Evolutionary conservation across 1,140 invertebrate genomes (phyloP).

Genomic region (Lepidurus packardi): DNA sequence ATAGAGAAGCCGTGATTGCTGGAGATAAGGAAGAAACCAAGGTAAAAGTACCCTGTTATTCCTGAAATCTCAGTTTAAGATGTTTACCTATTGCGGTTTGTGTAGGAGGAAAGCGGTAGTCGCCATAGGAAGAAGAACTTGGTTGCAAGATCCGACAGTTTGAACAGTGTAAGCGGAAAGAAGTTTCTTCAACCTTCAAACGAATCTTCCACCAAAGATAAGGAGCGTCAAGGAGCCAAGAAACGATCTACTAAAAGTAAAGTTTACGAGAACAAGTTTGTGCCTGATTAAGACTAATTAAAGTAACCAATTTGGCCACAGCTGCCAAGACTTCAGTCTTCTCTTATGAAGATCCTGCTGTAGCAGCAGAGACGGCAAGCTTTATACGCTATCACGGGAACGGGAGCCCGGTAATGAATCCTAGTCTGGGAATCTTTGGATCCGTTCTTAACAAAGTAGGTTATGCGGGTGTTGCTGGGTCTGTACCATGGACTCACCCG

Average conservation of each 20-base stretch:
- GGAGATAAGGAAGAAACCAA: slow-evolving; percentile 53
- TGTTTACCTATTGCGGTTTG: neutral
- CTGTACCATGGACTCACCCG: slow-evolving; percentile 15
- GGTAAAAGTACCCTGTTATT: slow-evolving; percentile 39
- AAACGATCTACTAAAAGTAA: slow-evolving; percentile 59
- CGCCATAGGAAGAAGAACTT: slow-evolving; percentile 48
- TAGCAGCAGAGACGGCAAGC: slow-evolving; percentile 7
- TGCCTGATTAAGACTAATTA: slow-evolving; percentile 4
- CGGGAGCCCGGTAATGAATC: slow-evolving; percentile 47
- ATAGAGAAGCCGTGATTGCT: slow-evolving; percentile 25
- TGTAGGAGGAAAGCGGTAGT: slow-evolving; percentile 39
- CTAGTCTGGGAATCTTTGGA: slow-evolving; percentile 43
- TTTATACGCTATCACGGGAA: slow-evolving; percentile 47
- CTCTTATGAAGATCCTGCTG: neutral
- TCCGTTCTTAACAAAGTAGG: slow-evolving; percentile 35
- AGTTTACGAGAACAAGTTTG: slow-evolving; percentile 35
- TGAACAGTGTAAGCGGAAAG: slow-evolving; percentile 68
- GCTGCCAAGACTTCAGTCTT: slow-evolving; percentile 28
- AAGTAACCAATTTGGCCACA: neutral
- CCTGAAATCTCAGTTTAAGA: neutral
- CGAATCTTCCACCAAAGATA: slow-evolving; percentile 75
- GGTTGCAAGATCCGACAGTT: slow-evolving; percentile 66
- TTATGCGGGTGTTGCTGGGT: slow-evolving; percentile 10
- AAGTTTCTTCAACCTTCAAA: slow-evolving; percentile 82
- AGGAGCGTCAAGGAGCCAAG: slow-evolving; percentile 59